Conservation (phyloP, 2,797 vertebrate species). For the Chaenodraco wilsoni region DNA sequence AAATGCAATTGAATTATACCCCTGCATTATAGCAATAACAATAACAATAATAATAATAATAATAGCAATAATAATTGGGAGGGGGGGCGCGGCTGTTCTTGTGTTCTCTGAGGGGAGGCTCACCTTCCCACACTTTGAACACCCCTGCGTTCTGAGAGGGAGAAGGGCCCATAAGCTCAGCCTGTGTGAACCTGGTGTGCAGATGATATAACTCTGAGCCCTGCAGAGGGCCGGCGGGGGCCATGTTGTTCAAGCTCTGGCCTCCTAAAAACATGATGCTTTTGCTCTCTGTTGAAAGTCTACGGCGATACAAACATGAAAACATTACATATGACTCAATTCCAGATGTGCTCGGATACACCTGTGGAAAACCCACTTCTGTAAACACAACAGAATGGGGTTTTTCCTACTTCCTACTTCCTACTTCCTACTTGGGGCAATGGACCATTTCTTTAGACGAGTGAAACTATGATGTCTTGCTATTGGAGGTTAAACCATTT, state of each 20-base stretch:
- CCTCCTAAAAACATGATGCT: slow-evolving; percentile 16
- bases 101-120: too few relatives aligned
- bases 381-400: too few relatives aligned
- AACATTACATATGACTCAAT: background rate
- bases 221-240: background rate
- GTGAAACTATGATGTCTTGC: background rate
- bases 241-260: slow-evolving; percentile 18
- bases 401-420: too few relatives aligned
- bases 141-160: slow-evolving; percentile 1
- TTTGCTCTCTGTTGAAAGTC: slow-evolving; percentile 5
- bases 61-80: too few relatives aligned
- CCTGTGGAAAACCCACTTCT: background rate
- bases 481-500: background rate
- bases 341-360: background rate
- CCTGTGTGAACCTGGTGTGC: slow-evolving; percentile 1
- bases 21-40: too few relatives aligned
- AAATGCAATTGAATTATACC: too few relatives aligned
- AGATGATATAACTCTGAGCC: slow-evolving; percentile 18
- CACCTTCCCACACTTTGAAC: too few relatives aligned
- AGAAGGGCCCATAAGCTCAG: slow-evolving; percentile 14
- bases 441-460: background rate
- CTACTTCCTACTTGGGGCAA: background rate
- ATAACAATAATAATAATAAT: too few relatives aligned
- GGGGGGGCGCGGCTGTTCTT: too few relatives aligned
- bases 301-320: background rate